phyloP scores from a whole-genome alignment of 2,797 vertebrate genomes.

The Lindbergichthys nudifrons region DNA sequence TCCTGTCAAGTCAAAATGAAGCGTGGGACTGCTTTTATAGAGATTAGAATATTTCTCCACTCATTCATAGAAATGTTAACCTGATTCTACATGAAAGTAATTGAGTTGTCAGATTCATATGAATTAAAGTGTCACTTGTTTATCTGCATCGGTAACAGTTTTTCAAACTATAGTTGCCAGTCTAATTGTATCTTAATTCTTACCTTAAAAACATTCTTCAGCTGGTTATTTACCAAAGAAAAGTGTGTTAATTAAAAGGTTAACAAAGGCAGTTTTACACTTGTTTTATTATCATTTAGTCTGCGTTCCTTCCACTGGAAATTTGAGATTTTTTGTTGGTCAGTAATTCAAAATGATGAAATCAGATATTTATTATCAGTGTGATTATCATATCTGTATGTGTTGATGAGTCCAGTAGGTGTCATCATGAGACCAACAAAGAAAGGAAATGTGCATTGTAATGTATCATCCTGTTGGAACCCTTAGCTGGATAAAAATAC shows the following conservation, averaged over 20 bases:
- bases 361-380: neutral
- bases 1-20: constrained; percentile 11
- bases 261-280: neutral
- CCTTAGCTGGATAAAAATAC: neutral
- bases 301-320: neutral
- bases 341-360: neutral
- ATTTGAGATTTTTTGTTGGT: neutral
- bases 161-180: neutral
- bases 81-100: neutral
- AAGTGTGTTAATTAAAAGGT: neutral
- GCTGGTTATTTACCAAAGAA: neutral
- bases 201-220: neutral
- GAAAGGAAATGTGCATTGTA: neutral
- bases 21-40: neutral
- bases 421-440: neutral
- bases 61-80: neutral
- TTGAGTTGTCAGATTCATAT: neutral
- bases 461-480: neutral
- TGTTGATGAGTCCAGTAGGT: neutral
- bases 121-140: neutral
- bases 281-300: neutral
- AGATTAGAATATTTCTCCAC: neutral
- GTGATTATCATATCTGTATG: neutral
- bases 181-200: neutral
- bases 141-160: neutral